Percentiles rank a stretch among this genome's conserved stretches.
Evolutionary conservation across 2,888 invertebrate species (phyloP).

Genomic region (Agonopterix arenella): DNA sequence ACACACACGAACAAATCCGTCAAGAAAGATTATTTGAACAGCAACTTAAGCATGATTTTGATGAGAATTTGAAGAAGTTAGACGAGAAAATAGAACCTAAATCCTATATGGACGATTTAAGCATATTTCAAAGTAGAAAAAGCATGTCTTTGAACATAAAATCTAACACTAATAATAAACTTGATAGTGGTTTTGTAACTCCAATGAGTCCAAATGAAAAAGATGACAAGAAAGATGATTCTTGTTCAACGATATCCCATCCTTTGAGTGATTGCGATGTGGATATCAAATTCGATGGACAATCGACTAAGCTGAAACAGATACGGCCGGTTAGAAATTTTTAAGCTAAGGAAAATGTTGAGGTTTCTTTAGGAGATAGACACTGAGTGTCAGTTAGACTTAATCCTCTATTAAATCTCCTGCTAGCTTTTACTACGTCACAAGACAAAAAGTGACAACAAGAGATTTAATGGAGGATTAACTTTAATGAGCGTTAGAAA

Average conservation of each 20-base stretch:
- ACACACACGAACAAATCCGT: slow-evolving; percentile 81
- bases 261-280: slow-evolving; percentile 88
- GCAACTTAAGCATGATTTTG: slow-evolving; percentile 66
- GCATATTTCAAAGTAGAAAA: slow-evolving; percentile 49
- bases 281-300: slow-evolving; percentile 86
- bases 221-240: slow-evolving; percentile 54
- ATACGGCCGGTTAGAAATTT: slow-evolving; percentile 70
- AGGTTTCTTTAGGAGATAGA: not conserved
- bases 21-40: slow-evolving; percentile 77
- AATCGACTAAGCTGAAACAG: slow-evolving; percentile 86
- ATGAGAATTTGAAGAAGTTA: slow-evolving; percentile 53
- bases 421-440: no score
- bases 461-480: no score
- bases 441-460: no score
- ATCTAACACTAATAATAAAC: slow-evolving; percentile 2
- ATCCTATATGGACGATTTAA: slow-evolving; percentile 48
- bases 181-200: slow-evolving; percentile 81
- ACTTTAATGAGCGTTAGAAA: no score
- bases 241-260: slow-evolving; percentile 73
- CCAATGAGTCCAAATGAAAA: slow-evolving; percentile 74
- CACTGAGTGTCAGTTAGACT: no score
- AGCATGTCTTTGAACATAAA: slow-evolving; percentile 59
- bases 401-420: no score
- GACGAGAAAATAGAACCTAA: slow-evolving; percentile 44
- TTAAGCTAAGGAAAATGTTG: not conserved